These are phyloP conservation scores for Lithodes maja DNA, from an alignment of 2,888 invertebrate genomes.

Conservation along the genomic window DNA sequence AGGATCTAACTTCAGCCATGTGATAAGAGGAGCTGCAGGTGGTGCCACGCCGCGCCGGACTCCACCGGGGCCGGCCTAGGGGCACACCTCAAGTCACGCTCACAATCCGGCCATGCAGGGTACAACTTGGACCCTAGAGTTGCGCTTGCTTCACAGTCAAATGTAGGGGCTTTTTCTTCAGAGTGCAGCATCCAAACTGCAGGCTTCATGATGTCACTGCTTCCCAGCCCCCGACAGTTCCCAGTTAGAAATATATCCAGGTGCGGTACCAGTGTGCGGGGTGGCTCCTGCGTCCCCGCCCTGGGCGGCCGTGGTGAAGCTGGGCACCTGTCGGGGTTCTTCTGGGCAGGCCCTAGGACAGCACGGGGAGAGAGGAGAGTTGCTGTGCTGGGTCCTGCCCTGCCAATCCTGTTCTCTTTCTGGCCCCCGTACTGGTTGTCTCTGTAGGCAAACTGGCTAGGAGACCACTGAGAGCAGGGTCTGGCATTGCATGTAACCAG, in stretches of 20 bases:
- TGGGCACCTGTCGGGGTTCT: constrained; percentile 53
- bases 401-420: constrained; percentile 55
- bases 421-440: constrained; percentile 37
- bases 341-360: constrained; percentile 63
- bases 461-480: constrained; percentile 48
- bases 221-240: constrained; percentile 65
- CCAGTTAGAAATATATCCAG: constrained; percentile 40
- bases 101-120: constrained; percentile 70
- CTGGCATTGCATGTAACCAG: constrained; percentile 69
- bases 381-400: constrained; percentile 62
- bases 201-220: constrained; percentile 70
- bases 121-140: constrained; percentile 70
- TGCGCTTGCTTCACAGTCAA: constrained; percentile 71
- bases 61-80: constrained; percentile 32
- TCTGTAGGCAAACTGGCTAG: constrained; percentile 36
- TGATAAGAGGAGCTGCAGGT: constrained; percentile 68
- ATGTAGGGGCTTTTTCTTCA: constrained; percentile 70
- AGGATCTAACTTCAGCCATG: constrained; percentile 69
- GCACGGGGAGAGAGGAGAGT: constrained; percentile 51
- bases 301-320: constrained; percentile 52
- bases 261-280: background rate
- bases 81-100: constrained; percentile 68
- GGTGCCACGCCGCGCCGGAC: constrained; percentile 51
- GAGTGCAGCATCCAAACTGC: constrained; percentile 70
- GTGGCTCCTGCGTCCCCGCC: constrained; percentile 16